Evolutionary conservation across 1,140 invertebrate genomes (phyloP), one percentile per base, ranked within the genome.

Genomic region (Drosophila malerkotliana): DNA sequence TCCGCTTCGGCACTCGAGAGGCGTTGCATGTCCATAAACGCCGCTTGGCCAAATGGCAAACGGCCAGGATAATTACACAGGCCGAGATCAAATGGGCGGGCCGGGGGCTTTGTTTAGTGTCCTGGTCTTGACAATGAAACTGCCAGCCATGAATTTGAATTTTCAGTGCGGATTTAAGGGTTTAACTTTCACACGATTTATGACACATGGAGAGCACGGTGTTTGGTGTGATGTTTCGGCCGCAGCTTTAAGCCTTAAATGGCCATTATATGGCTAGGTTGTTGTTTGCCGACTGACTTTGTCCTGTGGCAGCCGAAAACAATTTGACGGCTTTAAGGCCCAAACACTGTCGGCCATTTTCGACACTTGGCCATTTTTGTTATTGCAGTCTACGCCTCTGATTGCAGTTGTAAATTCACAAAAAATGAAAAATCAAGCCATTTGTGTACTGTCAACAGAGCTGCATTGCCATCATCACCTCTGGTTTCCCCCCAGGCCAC

Each of bases 241-340:
- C 41, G 34, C 26, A 14, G 39, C 54, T 57, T 67, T 62, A 32
- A 57, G 45, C 18, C 30, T 56, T 47, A 76, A 76, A 30, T 30
- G 32, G 26, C 41, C 55, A 66, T 69, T 73, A 61, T 64, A 44
- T 37, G 54, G 39, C 41, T 26, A 21, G 47, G 18, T 61, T 73
- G 55, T 49, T 54, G 49, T 61, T 44, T 59, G 34, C 69, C 53
- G 15, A 45, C 0, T 45, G 44, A 18, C 41, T 24, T 24, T 24
- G 7, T 6, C 18, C 26, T 32, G 41, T 37, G 47, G 24, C 7
- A 49, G 57, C 45, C 15, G 60, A 60, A 80, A 76, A 62, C 72
- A 76, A 68, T 84, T 67, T 80, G 56, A 75, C 87, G 87, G 78
- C 72, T 87, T 87, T 53, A 88, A 80, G 81, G 73, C 68, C 59